These are phyloP conservation scores for Biston stratarius DNA, from an alignment of 2,888 invertebrate species.

Conservation along the genomic window DNA sequence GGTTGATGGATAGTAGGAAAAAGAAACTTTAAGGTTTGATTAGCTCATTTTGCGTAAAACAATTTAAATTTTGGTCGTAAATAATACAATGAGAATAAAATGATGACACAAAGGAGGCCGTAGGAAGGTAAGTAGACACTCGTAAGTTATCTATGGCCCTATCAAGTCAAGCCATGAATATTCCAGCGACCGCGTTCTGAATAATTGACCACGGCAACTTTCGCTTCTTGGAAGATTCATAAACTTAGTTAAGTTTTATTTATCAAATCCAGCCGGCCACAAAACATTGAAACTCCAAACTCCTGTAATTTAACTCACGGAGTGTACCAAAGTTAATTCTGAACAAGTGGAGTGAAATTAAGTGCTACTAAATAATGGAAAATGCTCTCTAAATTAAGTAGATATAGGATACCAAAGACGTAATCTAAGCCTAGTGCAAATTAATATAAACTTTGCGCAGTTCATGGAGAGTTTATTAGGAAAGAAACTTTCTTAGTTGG, in stretches of 20 bases:
- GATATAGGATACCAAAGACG: slow-evolving; percentile 45
- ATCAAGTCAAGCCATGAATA: slow-evolving; percentile 32
- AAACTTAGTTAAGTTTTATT: slow-evolving; percentile 49
- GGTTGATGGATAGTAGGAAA: not conserved
- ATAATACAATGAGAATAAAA: slow-evolving; percentile 2
- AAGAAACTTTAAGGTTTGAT: not conserved
- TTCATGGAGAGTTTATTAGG: slow-evolving; percentile 40
- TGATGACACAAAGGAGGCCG: slow-evolving; percentile 4
- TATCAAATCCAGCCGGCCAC: slow-evolving; percentile 44
- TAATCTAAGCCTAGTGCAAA: slow-evolving; percentile 42
- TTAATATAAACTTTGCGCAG: slow-evolving; percentile 42
- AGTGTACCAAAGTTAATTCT: slow-evolving; percentile 47
- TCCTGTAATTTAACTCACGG: slow-evolving; percentile 48
- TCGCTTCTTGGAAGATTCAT: slow-evolving; percentile 45
- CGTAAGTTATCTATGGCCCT: slow-evolving; percentile 17
- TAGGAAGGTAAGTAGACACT: slow-evolving; percentile 8
- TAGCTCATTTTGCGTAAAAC: not conserved
- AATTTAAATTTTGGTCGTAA: slow-evolving; percentile 4
- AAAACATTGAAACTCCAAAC: slow-evolving; percentile 45
- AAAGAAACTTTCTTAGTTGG: slow-evolving; percentile 38
- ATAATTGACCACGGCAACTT: slow-evolving; percentile 37
- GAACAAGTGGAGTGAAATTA: slow-evolving; percentile 50
- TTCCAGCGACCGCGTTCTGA: slow-evolving; percentile 27
- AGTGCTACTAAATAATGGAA: slow-evolving; percentile 49
- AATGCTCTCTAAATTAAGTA: slow-evolving; percentile 47